Evolutionary conservation across 1,140 invertebrate genomes (phyloP).

Genomic region (Antheraea pernyi): DNA sequence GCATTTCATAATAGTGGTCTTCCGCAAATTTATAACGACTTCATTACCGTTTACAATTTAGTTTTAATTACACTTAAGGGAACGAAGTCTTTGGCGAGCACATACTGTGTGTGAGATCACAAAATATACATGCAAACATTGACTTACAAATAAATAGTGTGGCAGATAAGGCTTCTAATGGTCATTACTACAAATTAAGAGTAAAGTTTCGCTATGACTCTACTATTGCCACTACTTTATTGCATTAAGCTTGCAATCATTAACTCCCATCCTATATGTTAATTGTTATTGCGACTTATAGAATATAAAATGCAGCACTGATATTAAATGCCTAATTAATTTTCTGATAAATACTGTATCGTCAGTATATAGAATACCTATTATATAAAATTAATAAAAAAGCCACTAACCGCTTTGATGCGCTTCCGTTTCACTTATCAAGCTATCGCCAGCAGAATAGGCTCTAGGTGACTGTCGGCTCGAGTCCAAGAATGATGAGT

Average conservation of each 20-base stretch:
- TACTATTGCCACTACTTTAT: slow-evolving; percentile 72
- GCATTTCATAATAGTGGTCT: not conserved
- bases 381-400: not conserved
- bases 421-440: slow-evolving; percentile 71
- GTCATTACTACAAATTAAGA: slow-evolving; percentile 56
- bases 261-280: slow-evolving; percentile 16
- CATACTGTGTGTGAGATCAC: slow-evolving; percentile 30
- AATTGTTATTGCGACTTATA: not conserved
- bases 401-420: slow-evolving; percentile 71
- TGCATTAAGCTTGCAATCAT: slow-evolving; percentile 50
- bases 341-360: not conserved
- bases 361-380: not conserved
- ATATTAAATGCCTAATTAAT: not conserved
- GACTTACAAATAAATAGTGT: slow-evolving; percentile 61
- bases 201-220: slow-evolving; percentile 78
- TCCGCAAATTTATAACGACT: not conserved
- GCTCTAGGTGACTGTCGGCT: slow-evolving; percentile 68
- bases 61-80: not conserved
- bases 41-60: not conserved
- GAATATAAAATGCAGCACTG: not conserved
- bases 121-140: slow-evolving; percentile 58
- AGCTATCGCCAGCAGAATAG: slow-evolving; percentile 69
- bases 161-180: slow-evolving; percentile 66
- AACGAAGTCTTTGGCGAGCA: slow-evolving; percentile 21
- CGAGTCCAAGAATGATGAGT: slow-evolving; percentile 67